Evolutionary conservation across 2,888 invertebrate species (phyloP).

Genomic region (Patella ulyssiponensis): DNA sequence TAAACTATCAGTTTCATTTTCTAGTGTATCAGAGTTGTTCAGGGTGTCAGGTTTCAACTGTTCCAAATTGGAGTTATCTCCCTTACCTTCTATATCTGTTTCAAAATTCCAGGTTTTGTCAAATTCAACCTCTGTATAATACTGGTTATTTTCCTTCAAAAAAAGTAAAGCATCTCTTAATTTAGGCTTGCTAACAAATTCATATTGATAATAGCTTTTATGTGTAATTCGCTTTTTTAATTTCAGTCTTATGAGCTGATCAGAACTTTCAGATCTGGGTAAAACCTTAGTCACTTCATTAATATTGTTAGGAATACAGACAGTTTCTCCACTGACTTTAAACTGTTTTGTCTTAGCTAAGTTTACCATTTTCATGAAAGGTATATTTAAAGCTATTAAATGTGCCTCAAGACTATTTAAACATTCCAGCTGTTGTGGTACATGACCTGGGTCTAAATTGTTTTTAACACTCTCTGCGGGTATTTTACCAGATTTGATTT

Average conservation of each 20-base stretch:
- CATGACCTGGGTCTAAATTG: not conserved
- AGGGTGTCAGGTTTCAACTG: too few relatives aligned
- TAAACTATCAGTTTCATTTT: too few relatives aligned
- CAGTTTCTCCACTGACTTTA: not conserved
- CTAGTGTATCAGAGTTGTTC: too few relatives aligned
- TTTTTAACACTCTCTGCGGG: conserved; percentile 11
- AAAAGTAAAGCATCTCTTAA: not conserved
- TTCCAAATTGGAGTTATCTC: too few relatives aligned
- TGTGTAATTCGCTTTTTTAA: not conserved
- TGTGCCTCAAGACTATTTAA: not conserved
- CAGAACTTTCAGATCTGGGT: not conserved
- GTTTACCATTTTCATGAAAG: not conserved
- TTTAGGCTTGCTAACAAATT: not conserved
- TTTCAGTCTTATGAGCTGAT: not conserved
- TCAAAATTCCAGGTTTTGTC: not conserved
- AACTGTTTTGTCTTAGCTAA: not conserved
- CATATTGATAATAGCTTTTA: not conserved
- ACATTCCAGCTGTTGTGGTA: not conserved
- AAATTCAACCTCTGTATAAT: not conserved
- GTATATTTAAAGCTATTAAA: conserved; percentile 3
- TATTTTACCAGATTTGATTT: conserved; percentile 1
- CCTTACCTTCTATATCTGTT: too few relatives aligned
- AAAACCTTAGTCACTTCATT: not conserved
- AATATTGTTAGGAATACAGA: not conserved
- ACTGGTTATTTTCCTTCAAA: not conserved